Base-by-base conservation (phyloP, 2,113 vertebrate species). In the Pardalotus punctatus region DNA sequence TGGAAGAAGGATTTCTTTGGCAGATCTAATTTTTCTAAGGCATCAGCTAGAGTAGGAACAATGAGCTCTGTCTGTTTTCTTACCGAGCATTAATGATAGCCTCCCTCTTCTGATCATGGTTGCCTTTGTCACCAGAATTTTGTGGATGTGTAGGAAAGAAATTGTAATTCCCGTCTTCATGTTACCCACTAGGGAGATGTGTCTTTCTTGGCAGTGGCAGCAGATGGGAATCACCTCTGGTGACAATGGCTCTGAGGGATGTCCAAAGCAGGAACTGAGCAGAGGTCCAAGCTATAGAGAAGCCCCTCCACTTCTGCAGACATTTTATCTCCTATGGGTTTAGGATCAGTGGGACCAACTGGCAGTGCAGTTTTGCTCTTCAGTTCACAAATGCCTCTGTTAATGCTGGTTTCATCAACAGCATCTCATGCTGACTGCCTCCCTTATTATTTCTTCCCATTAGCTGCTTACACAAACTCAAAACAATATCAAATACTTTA, bases 151-250 rank as follows among this genome's bases (percentile, higher is more conserved):
- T 56, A 67, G 66, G 47, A 76, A 58, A 62, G 19, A 62, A 79
- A 72, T 14, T 61, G 5, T 19, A 65, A 54, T 45, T 60, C 53
- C 21, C 7, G 29, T 35, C 40, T 85, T 25, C 1, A 1, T 11
- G 2, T 36, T 17, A 48, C 24, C 40, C 31, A 14, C 14, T 12
- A 4, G 3, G 28, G 43, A 81, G 17, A 19, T 3, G 7, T 11
- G 5, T 73, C 31, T 64, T 54, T 35, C 72, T 69, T 51, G 57
- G 25, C 28, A 43, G 62, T 60, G 42, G 36, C 14, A 25, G 43
- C 0, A 0, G 7, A 11, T 50, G 47, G 25, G 31, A 85, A 12
- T 12, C 38, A 35, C 5, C 11, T n/a, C 10, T 69, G 16, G 19
- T 85, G 53, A 38, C 64, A 88, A 33, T 19, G n/a, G 29, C 48